phyloP scores from a whole-genome alignment of 2,888 invertebrate species.

The Mythimna albipuncta region DNA sequence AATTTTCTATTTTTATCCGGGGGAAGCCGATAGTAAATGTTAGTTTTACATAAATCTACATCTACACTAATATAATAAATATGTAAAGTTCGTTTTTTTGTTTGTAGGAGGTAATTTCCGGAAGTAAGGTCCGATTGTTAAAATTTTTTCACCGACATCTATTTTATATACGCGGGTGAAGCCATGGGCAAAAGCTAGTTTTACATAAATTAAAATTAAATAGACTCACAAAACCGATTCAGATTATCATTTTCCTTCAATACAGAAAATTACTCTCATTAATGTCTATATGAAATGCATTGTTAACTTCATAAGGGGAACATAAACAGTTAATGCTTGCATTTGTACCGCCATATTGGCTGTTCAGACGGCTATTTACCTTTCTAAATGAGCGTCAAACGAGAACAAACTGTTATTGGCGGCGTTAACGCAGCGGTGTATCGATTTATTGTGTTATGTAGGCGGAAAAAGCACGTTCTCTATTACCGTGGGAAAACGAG shows the following conservation, averaged over 20 bases:
- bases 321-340: slow-evolving; percentile 77
- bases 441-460: slow-evolving; percentile 78
- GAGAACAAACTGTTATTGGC: slow-evolving; percentile 84
- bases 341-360: slow-evolving; percentile 79
- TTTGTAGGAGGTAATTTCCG: no score
- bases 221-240: neutral
- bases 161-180: no score
- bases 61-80: no score
- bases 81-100: no score
- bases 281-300: slow-evolving; percentile 65
- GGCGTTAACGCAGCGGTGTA: slow-evolving; percentile 79
- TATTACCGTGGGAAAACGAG: slow-evolving; percentile 63
- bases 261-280: slow-evolving; percentile 55
- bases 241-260: slow-evolving; percentile 33
- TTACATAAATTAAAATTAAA: slow-evolving; percentile 8
- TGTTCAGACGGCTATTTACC: slow-evolving; percentile 81
- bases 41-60: no score
- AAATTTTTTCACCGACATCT: no score
- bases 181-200: no score
- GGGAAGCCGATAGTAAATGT: no score
- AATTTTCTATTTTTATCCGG: no score
- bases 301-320: slow-evolving; percentile 68
- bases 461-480: slow-evolving; percentile 66
- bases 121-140: no score
- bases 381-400: slow-evolving; percentile 84